Conservation (phyloP, 2,113 vertebrate species). For the Pithys albifrons region DNA sequence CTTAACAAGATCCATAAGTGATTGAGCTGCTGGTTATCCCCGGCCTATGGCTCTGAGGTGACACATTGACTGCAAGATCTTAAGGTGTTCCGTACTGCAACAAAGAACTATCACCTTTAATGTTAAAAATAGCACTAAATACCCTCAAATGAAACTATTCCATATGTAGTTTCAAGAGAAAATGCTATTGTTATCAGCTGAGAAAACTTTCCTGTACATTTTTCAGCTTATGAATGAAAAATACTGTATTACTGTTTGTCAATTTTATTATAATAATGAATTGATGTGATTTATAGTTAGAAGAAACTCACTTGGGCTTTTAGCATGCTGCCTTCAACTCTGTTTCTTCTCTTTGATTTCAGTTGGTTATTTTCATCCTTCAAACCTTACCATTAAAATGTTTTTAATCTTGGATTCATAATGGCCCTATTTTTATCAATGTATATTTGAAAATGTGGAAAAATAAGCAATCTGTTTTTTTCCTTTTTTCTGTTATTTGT, state of each 20-base stretch:
- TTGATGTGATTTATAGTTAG: not conserved
- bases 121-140: not conserved
- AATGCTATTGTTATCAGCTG: not conserved
- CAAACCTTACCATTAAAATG: not conserved
- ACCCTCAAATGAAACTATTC: not conserved
- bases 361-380: not conserved
- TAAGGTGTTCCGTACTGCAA: not conserved
- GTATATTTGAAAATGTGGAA: not conserved
- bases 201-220: not conserved
- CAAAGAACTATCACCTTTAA: not conserved
- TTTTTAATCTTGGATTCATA: not conserved
- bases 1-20: not conserved
- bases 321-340: not conserved
- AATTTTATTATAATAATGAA: not conserved
- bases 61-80: not conserved
- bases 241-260: accelerated
- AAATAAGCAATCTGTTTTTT: not conserved
- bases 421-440: not conserved
- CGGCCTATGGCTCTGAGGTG: not conserved
- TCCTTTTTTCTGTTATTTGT: not conserved
- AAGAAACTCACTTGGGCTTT: not conserved
- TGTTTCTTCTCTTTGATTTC: not conserved
- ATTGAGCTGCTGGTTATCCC: not conserved
- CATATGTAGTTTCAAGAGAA: not conserved
- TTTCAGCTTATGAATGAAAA: not conserved